Evolutionary conservation across 2,888 invertebrate species (phyloP), one percentile per base, ranked within the genome.

Genomic region (Pseudococcus longispinus): DNA sequence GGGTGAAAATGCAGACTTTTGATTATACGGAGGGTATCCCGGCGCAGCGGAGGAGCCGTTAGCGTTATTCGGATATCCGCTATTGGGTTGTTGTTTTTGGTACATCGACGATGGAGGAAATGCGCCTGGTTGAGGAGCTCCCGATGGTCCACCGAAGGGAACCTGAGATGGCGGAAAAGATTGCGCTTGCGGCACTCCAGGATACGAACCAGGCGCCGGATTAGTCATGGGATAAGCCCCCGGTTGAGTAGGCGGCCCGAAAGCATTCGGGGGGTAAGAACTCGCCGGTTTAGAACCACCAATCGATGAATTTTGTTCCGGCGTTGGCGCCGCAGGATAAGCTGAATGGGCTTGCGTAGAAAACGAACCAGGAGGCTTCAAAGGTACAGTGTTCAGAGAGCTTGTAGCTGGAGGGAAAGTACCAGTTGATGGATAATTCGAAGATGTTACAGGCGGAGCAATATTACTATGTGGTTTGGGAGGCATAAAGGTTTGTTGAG

Each of bases 1-100:
- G 11, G 77, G 77, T 29, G 77, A 80, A 42, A 80, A 80, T 42
- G 77, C 77, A 18, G 77, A 80, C 18, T 80, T 80, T 80, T 80
- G 77, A 80, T 80, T 80, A 42, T 80, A 80, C 20, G 32, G 77
- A 37, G 77, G 42, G 20, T 13, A 80, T 70, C 70, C 70, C 1
- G 37, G 23, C 74, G 74, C 18, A 37, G 77, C 15, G 20, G 77
- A 3, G 20, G 77, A 8, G 15, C 70, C 70, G 20, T 80, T 80
- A 4, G 13, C 20, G 42, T 42, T 42, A 42, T 1, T 60, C 11
- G 77, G 77, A 42, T 80, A 80, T 13, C 20, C 20, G 29, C 42
- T 42, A 20, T 42, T 42, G 20, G 77, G 37, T 20, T 8, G 42
- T 3, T 32, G 77, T 20, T 60, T 60, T 20, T 42, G 77, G 29